Base-by-base conservation (phyloP, 1,140 invertebrate genomes). In the Zaprionus kolodkinae region DNA sequence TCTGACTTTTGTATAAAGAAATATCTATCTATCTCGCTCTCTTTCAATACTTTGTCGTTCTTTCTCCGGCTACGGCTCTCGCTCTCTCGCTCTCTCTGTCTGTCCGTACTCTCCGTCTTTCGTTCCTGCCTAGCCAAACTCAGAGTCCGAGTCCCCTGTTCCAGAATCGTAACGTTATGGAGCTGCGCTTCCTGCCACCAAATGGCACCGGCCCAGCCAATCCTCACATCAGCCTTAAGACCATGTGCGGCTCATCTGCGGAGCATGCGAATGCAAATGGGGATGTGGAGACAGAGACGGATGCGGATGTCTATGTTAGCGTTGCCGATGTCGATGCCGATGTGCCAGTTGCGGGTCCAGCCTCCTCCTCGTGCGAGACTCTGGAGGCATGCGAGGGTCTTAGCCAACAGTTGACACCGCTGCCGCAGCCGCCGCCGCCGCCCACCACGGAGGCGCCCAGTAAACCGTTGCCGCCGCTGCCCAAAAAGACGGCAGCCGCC, bases 101-200 rank as follows among this genome's bases (percentile, higher is more conserved):
- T 15, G 21, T 45, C 21, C 45, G 56, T 54, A 63, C 60, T 76
- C 40, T 73, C 66, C 55, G 56, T 35, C 52, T 54, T 40, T 43
- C 68, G 68, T 68, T 70, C 40, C 27, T 30, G 84, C 66, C 69
- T 36, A 48, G 65, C 61, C 63, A 79, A 69, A 80, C 69, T 87
- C 68, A 87, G 87, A 64, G 54, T 91, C 72, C 79, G 87, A 64
- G 54, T 91, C 72, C 81, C 74, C 75, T 88, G 76, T 92, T 92
- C 65, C 88, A 92, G 91, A 92, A 92, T 81, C 91, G 91, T 66
- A 92, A 92, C 59, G 91, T 92, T 17, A 92, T 92, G 91, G 91
- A 92, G 89, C 86, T 92, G 55, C 91, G 91, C 35, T 92, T 92
- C 60, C 70, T 92, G 79, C 91, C 88, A 33, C 79, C 76, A 3